Evolutionary conservation across 2,888 invertebrate genomes (phyloP).

Genomic region (Tachina grossa): DNA sequence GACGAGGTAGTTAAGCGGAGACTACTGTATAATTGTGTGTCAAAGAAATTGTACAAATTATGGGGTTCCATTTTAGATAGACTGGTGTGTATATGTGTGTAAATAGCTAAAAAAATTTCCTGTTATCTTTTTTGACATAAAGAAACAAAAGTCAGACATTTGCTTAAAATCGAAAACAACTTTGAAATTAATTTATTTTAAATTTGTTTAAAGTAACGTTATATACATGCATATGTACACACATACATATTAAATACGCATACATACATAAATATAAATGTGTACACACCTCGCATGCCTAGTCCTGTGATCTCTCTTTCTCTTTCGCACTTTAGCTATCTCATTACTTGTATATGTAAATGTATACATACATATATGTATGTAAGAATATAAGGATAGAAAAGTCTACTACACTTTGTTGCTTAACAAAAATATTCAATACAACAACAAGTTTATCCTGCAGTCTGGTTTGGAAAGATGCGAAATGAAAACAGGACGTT

Average conservation of each 20-base stretch:
- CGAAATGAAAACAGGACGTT: constrained; percentile 56
- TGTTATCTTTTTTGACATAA: not conserved
- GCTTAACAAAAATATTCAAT: not conserved
- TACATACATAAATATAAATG: not conserved
- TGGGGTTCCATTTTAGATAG: too few relatives aligned
- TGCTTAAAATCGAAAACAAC: constrained; percentile 1
- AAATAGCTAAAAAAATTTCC: not conserved
- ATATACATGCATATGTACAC: not conserved
- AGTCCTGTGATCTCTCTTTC: not conserved
- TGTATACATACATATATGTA: not conserved
- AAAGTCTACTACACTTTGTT: constrained; percentile 6
- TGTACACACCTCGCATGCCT: not conserved
- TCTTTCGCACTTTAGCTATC: not conserved
- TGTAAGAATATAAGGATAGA: not conserved
- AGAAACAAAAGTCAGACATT: not conserved
- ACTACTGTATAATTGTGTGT: too few relatives aligned
- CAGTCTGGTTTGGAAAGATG: constrained; percentile 46
- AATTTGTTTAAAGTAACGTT: constrained; percentile 10
- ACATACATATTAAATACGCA: not conserved
- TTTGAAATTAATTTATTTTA: constrained; percentile 26
- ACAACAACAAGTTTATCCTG: constrained; percentile 54
- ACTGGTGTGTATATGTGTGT: too few relatives aligned
- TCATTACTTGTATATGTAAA: too few relatives aligned
- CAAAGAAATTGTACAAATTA: too few relatives aligned
- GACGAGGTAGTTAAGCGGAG: too few relatives aligned